Evolutionary conservation across 2,797 vertebrate species (phyloP).

Genomic region (Microchirus variegatus): DNA sequence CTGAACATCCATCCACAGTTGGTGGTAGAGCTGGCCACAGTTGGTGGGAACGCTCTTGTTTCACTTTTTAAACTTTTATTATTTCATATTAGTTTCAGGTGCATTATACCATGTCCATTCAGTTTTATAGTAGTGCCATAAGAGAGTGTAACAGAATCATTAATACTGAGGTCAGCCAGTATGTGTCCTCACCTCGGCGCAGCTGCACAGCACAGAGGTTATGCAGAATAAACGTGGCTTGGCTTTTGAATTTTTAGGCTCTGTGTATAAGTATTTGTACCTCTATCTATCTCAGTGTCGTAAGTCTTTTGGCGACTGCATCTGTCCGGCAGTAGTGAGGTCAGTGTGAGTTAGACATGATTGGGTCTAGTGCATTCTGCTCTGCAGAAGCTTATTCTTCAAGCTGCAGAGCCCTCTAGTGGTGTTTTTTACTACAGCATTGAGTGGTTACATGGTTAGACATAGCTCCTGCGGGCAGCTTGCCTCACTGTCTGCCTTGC

Average conservation of each 20-base stretch:
- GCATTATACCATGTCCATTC: slow-evolving; percentile 33
- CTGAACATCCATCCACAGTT: slow-evolving; percentile 30
- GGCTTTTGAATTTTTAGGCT: slow-evolving; percentile 55
- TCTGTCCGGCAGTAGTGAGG: slow-evolving; percentile 48
- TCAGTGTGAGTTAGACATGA: slow-evolving; percentile 42
- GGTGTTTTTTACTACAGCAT: slow-evolving; percentile 29
- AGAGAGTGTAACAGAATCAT: slow-evolving; percentile 44
- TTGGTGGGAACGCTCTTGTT: slow-evolving; percentile 35
- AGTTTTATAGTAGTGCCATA: slow-evolving; percentile 47
- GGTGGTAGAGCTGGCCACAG: slow-evolving; percentile 33
- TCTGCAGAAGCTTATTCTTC: slow-evolving; percentile 56
- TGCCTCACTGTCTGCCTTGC: slow-evolving; percentile 32
- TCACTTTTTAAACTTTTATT: slow-evolving; percentile 29
- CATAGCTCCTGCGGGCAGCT: slow-evolving; percentile 26
- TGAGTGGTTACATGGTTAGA: slow-evolving; percentile 1
- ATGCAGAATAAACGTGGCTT: slow-evolving; percentile 47
- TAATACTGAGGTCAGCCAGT: slow-evolving; percentile 55
- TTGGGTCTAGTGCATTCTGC: slow-evolving; percentile 12
- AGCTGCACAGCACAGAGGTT: slow-evolving; percentile 58
- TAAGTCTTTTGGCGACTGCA: slow-evolving; percentile 52
- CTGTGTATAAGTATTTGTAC: slow-evolving; percentile 60
- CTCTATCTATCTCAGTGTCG: slow-evolving; percentile 60
- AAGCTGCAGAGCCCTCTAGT: slow-evolving; percentile 82
- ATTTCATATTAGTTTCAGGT: slow-evolving; percentile 46
- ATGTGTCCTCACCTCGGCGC: slow-evolving; percentile 54